Conservation (phyloP, 2,113 vertebrate genomes). For the Etheostoma spectabile region DNA sequence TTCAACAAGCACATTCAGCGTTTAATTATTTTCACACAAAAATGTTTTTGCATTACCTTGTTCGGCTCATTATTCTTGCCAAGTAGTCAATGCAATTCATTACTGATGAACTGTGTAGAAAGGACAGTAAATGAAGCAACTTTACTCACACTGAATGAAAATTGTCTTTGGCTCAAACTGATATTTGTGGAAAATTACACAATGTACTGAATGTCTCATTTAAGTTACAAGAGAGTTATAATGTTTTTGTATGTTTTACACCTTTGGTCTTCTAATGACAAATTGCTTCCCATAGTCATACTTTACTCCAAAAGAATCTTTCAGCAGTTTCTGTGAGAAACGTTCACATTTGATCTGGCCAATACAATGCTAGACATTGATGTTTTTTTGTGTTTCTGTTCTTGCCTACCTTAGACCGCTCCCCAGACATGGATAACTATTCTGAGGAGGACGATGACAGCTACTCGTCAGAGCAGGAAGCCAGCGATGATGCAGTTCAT, state of each 20-base stretch:
- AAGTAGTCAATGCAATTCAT: constrained; percentile 9
- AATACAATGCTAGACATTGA: background rate
- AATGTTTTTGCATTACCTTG: constrained; percentile 23
- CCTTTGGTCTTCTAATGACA: background rate
- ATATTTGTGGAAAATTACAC: background rate
- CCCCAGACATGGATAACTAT: constrained; percentile 87
- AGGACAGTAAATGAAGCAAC: constrained; percentile 9
- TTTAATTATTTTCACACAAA: constrained; percentile 16
- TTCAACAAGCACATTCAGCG: constrained; percentile 18
- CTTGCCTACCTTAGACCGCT: constrained; percentile 76
- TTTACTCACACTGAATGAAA: background rate
- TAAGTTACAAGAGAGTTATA: background rate
- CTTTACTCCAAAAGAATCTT: background rate
- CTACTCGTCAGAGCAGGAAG: constrained; percentile 87
- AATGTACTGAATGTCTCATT: background rate
- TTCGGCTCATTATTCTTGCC: constrained; percentile 27
- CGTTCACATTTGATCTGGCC: background rate
- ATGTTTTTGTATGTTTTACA: background rate
- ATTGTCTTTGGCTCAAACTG: constrained; percentile 12
- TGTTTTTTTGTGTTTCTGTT: constrained; percentile 27
- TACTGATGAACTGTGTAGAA: background rate
- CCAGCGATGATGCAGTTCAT: constrained; percentile 84
- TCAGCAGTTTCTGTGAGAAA: background rate
- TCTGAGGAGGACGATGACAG: constrained; percentile 88
- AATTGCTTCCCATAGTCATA: background rate